Percentiles rank a stretch among this genome's conserved stretches.
These are phyloP conservation scores for Gasterosteus aculeatus DNA, from an alignment of 2,113 vertebrate species.

Conservation along the genomic window DNA sequence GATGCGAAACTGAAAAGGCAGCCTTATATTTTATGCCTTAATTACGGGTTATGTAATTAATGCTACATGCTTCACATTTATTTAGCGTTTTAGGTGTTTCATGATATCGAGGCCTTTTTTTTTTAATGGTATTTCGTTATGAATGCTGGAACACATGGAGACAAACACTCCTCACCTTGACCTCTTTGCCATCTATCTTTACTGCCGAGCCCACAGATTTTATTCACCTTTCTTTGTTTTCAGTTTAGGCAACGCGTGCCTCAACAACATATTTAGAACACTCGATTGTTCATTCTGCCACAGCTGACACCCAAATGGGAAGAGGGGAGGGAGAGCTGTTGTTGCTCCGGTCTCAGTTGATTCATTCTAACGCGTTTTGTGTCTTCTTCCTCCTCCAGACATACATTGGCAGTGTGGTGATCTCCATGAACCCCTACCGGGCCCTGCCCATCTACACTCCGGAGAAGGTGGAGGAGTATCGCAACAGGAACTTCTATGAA, in stretches of 20 bases:
- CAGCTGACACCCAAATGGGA: background rate
- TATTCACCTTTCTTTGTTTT: slow-evolving; percentile 48
- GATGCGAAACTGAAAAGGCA: background rate
- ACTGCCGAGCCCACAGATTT: slow-evolving; percentile 48
- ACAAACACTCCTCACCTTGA: background rate
- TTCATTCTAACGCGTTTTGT: background rate
- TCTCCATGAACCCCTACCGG: slow-evolving; percentile 97
- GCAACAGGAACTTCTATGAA: slow-evolving; percentile 98
- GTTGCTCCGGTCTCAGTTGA: background rate
- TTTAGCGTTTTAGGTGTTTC: background rate
- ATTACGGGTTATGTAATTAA: background rate
- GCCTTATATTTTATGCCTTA: background rate
- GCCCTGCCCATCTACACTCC: slow-evolving; percentile 93
- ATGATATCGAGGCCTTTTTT: background rate
- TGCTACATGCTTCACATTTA: background rate
- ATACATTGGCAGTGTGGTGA: slow-evolving; percentile 98
- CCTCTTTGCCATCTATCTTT: slow-evolving; percentile 4
- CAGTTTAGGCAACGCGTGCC: slow-evolving; percentile 54
- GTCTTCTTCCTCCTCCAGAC: slow-evolving; percentile 81
- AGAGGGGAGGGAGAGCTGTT: background rate
- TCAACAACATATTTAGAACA: slow-evolving; percentile 59
- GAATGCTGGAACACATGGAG: background rate
- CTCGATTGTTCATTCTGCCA: slow-evolving; percentile 22
- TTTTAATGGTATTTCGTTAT: background rate
- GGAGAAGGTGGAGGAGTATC: slow-evolving; percentile 98